Percentiles rank a stretch among this genome's conserved stretches.
Conservation (phyloP, 2,888 invertebrate species). For the Epicampocera succincta region DNA sequence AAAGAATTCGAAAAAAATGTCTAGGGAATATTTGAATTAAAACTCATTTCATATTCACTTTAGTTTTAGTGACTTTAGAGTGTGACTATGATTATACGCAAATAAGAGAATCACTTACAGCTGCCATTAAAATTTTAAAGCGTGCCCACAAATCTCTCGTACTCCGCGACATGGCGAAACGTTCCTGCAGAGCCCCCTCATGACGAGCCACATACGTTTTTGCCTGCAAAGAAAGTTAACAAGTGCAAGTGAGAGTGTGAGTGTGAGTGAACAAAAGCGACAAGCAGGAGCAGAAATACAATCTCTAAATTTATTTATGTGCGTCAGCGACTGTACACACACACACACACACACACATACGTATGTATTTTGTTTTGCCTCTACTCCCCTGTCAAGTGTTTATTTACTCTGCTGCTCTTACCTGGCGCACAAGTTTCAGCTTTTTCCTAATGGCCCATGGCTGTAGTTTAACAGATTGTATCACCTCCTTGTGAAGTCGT, state of each 20-base stretch:
- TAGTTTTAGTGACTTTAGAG: too few species aligned
- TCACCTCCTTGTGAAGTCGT: slow-evolving; percentile 93
- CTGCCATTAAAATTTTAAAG: slow-evolving; percentile 89
- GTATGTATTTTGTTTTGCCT: background rate
- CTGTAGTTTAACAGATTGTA: slow-evolving; percentile 92
- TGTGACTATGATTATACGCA: too few species aligned
- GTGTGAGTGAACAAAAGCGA: background rate
- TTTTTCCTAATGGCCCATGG: slow-evolving; percentile 92
- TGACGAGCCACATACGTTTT: slow-evolving; percentile 93
- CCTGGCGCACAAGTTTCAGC: slow-evolving; percentile 89
- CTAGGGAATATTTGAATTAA: too few species aligned
- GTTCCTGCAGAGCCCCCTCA: slow-evolving; percentile 93
- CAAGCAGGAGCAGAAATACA: slow-evolving; percentile 1
- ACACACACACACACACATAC: too few species aligned
- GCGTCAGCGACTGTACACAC: too few species aligned
- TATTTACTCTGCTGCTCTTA: slow-evolving; percentile 72
- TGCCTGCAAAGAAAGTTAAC: slow-evolving; percentile 83
- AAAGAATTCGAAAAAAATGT: too few species aligned
- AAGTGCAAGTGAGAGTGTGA: slow-evolving; percentile 6
- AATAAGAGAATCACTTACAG: slow-evolving; percentile 84
- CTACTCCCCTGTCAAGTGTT: slow-evolving; percentile 1
- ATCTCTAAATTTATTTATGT: background rate
- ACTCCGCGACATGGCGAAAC: slow-evolving; percentile 93
- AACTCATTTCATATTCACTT: too few species aligned
- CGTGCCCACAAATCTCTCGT: slow-evolving; percentile 92